Base-by-base conservation (phyloP, 2,797 vertebrate species). In the Manis javanica region DNA sequence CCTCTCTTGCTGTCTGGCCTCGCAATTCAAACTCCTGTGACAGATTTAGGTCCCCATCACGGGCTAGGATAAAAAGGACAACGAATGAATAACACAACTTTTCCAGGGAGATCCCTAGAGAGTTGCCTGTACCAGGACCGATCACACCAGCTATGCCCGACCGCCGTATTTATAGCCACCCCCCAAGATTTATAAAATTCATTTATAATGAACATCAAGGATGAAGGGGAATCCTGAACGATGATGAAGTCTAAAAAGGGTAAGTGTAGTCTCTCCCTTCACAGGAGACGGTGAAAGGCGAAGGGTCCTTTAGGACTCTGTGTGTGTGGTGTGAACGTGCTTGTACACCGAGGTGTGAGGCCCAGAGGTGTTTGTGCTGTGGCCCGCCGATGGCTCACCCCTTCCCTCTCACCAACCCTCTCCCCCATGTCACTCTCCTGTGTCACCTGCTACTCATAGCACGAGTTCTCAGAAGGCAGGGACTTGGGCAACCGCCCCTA, bases 31-130 rank as follows among this genome's bases (percentile, higher is more conserved):
- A 68, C 31, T 63, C 3, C 0, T 34, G 19, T 0, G 31, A 46
- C 90, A 55, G 14, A 57, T 68, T 66, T 31, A 87, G 93, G 77
- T 90, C 75, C 14, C 42, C 72, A 86, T 75, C 46, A 53, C n/a
- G 3, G 61, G 18, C 39, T 57, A 39, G 21, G 37, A 29, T 4
- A 71, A 90, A 88, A 79, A 68, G 59, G 8, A 23, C 75, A 87
- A 85, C 6, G 21, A 77, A 37, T 11, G 66, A 90, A 29, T 3
- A 23, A 21, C 57, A 55, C 29, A 19, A 1, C 42, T 64, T 82
- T 63, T 68, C 51, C 75, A 69, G 53, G 77, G 68, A 64, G 42
- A 39, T 55, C n/a, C 19, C 71, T n/a, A n/a, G 51, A 10, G 16
- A 31, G 15, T 46, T 46, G 16, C n/a, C 49, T 29, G 74, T 29